Conservation (phyloP, 92 coral and sea anemone species). For the Pocillopora meandrina region DNA sequence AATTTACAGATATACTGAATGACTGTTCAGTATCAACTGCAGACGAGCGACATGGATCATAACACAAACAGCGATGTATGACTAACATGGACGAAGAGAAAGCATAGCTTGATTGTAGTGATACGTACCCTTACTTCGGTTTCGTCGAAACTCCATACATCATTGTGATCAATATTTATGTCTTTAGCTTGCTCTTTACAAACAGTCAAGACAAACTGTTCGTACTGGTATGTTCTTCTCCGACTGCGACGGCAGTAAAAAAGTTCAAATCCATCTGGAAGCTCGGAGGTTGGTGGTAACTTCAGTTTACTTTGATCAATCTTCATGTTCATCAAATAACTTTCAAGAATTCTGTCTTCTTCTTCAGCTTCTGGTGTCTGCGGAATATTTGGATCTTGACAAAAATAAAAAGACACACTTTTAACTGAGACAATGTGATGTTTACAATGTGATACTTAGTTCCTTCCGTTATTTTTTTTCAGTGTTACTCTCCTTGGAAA, state of each 20-base stretch:
- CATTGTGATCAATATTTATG: neutral
- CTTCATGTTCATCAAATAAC: slow-evolving; percentile 51
- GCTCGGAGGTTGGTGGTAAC: slow-evolving; percentile 22
- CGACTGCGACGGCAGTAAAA: slow-evolving; percentile 40
- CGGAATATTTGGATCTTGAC: slow-evolving; percentile 8
- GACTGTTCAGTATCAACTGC: neutral
- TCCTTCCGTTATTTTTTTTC: too few species aligned
- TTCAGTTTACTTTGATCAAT: slow-evolving; percentile 22
- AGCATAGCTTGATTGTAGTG: neutral
- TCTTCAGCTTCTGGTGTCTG: slow-evolving; percentile 22
- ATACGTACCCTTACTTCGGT: slow-evolving; percentile 19
- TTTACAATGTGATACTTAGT: too few species aligned
- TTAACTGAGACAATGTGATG: neutral
- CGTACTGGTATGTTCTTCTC: slow-evolving; percentile 37
- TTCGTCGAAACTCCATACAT: neutral
- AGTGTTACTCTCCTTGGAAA: too few species aligned
- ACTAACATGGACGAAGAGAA: too few species aligned
- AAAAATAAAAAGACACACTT: neutral
- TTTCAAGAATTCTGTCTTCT: slow-evolving; percentile 45
- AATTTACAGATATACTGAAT: neutral
- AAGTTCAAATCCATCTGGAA: slow-evolving; percentile 54
- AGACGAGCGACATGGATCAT: too few species aligned
- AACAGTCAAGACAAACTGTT: slow-evolving; percentile 45
- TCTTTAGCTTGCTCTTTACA: slow-evolving; percentile 48
- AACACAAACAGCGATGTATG: too few species aligned